These are phyloP conservation scores for Deilephila porcellus DNA, from an alignment of 2,888 invertebrate genomes.

Conservation along the genomic window DNA sequence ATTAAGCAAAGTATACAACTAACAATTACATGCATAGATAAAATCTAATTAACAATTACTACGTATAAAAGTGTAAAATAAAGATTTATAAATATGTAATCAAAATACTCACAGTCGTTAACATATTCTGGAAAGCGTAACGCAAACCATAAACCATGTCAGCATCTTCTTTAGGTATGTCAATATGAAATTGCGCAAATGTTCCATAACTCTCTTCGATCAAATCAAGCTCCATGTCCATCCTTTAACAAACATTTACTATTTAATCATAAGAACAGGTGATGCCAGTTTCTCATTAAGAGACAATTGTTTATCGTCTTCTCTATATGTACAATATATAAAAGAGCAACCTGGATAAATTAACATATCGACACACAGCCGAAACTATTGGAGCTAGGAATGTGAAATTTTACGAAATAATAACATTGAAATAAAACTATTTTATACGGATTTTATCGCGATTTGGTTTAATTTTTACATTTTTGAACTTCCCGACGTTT, in stretches of 20 bases:
- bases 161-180: slow-evolving; percentile 90
- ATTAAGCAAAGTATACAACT: background rate
- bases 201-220: slow-evolving; percentile 92
- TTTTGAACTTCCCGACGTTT: too few species aligned
- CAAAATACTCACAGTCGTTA: slow-evolving; percentile 86
- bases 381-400: too few species aligned
- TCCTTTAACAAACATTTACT: slow-evolving; percentile 58
- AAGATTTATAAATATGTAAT: background rate
- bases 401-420: too few species aligned
- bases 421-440: too few species aligned
- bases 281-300: background rate
- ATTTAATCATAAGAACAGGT: background rate
- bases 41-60: background rate
- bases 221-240: slow-evolving; percentile 90
- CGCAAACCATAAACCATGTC: slow-evolving; percentile 91
- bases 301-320: too few species aligned
- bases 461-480: too few species aligned
- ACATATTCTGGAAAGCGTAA: slow-evolving; percentile 91
- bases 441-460: too few species aligned
- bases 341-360: background rate
- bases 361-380: too few species aligned
- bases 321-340: too few species aligned
- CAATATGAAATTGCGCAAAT: slow-evolving; percentile 87
- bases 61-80: slow-evolving; percentile 2
- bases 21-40: background rate